Percentiles rank a stretch among this genome's conserved stretches.
Conservation (phyloP, 2,797 vertebrate species). For the Psittacula echo region DNA sequence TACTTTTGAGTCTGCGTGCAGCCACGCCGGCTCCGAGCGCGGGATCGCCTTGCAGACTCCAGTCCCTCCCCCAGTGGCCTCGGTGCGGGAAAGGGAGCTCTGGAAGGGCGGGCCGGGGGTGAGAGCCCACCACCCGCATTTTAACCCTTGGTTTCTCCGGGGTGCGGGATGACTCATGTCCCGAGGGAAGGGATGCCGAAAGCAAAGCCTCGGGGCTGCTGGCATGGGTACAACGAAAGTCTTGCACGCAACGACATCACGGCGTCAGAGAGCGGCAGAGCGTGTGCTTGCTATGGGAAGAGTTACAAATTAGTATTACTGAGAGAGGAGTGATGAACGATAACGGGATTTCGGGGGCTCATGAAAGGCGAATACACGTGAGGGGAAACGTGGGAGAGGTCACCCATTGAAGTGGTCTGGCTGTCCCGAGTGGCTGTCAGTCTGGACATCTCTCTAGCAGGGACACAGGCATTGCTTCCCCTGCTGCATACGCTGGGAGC, state of each 20-base stretch:
- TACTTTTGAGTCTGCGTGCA: neutral
- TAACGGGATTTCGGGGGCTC: neutral
- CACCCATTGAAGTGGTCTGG: neutral
- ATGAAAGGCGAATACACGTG: neutral
- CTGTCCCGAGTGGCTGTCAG: neutral
- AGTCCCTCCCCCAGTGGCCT: neutral
- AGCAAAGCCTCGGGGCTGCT: neutral
- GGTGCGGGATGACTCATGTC: neutral
- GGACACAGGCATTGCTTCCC: neutral
- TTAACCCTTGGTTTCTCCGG: neutral
- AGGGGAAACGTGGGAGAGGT: neutral
- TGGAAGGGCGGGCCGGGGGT: accelerated
- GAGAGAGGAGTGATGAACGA: neutral
- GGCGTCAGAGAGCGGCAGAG: neutral
- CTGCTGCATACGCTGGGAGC: neutral
- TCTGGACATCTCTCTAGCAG: neutral
- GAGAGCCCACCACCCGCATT: neutral
- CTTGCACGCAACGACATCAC: neutral
- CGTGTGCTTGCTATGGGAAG: neutral
- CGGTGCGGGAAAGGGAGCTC: accelerated
- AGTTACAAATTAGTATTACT: neutral
- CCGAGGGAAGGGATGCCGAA: neutral
- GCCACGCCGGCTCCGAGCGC: neutral
- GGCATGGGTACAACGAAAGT: neutral
- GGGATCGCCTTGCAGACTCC: neutral